A percentile compares a stretch with the other conserved stretches of the same genome.
Conservation (phyloP, 2,888 invertebrate genomes). For the Melolontha melolontha region DNA sequence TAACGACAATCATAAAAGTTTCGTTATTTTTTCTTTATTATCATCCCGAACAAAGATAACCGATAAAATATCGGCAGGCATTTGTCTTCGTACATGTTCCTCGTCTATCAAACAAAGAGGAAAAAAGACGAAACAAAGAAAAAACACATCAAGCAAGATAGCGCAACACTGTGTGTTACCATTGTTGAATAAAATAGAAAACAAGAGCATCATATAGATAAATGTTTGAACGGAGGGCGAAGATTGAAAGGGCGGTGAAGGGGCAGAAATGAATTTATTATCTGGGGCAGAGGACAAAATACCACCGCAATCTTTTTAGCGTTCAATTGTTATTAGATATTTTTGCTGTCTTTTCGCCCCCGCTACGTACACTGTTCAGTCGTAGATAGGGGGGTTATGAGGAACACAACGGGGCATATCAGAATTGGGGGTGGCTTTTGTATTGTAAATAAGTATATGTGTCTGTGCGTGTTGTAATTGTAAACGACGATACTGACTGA, state of each 20-base stretch:
- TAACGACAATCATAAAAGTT: conserved; percentile 21
- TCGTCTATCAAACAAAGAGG: not conserved
- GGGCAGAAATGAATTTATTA: conserved; percentile 13
- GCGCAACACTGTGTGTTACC: no score
- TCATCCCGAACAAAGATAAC: conserved; percentile 16
- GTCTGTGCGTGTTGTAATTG: conserved; percentile 60
- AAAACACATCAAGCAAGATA: conserved; percentile 1
- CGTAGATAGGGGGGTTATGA: conserved; percentile 13
- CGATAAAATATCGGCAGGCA: conserved; percentile 20
- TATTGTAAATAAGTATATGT: conserved; percentile 55
- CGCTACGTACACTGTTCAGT: not conserved
- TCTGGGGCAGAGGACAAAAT: conserved; percentile 25
- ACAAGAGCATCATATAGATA: no score
- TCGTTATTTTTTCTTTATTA: conserved; percentile 14
- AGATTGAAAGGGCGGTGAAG: no score
- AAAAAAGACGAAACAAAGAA: not conserved
- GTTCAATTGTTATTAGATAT: conserved; percentile 43
- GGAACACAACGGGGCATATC: no score
- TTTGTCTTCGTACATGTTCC: conserved; percentile 14
- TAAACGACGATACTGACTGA: conserved; percentile 61
- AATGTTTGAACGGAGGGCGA: no score
- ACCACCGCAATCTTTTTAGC: conserved; percentile 51
- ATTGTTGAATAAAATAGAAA: no score
- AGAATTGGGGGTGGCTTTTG: conserved; percentile 44
- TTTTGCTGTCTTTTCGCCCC: conserved; percentile 15